Evolutionary conservation across 2,888 invertebrate species (phyloP), one percentile per base, ranked within the genome.

Genomic region (Antheraea assamensis): DNA sequence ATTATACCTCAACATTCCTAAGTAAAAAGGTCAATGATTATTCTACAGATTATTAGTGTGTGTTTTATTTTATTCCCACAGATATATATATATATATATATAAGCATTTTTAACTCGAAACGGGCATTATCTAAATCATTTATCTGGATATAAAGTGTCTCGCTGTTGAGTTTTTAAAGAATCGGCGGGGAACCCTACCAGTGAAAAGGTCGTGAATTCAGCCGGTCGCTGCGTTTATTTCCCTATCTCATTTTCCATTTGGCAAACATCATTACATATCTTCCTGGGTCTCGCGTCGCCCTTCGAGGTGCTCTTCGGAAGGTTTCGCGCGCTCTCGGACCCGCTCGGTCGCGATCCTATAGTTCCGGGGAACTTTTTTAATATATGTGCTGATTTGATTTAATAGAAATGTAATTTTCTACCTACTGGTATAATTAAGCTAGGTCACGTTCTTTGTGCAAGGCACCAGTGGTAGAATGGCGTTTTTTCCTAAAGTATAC

Each of bases 211-310:
- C 66, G 66, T 30, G 31, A 66, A 66, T 87, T 90, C 90, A 87
- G 88, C 90, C 85, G 84, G 88, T 84, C 85, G 86, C 88, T 82
- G 91, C 92, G 66, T 66, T 66, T 66, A 91, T 92, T 93, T 94
- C 94, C 94, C 94, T 94, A 94, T 94, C 94, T 93, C 93, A 94
- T 94, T 94, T 94, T 94, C 94, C 94, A 94, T 94, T 94, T 94
- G 94, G 93, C 94, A 94, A 93, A 93, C 94, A 93, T 93, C 94
- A 94, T 93, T 94, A 93, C 92, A 90, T n/a, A n/a, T 91, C 90
- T 92, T 92, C 92, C 93, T 90, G 90, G 83, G 86, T 83, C 85
- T 85, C 88, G 86, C 88, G 84, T 85, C 88, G 86, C 88, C 89
- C 90, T 88, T 87, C 86, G 84, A 85, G 86, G 82, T 85, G 87